Percentiles rank a stretch among this genome's conserved stretches.
phyloP scores from a whole-genome alignment of 1,140 invertebrate genomes.

The Cyrtorhinus lividipennis region DNA sequence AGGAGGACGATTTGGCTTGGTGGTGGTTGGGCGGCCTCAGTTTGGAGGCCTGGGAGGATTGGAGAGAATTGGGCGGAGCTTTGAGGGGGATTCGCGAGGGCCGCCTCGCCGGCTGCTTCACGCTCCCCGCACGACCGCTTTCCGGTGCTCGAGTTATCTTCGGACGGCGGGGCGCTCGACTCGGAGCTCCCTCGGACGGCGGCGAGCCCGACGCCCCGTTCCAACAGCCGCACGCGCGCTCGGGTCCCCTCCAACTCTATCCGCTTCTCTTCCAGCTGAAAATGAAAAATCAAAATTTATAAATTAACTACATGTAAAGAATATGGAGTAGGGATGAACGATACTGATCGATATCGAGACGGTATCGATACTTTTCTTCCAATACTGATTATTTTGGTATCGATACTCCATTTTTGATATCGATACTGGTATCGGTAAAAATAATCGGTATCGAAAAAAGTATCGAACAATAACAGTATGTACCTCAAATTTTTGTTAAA shows the following conservation, averaged over 20 bases:
- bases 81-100: background rate
- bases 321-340: too few species aligned
- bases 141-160: conserved; percentile 25
- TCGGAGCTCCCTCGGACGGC: conserved; percentile 24
- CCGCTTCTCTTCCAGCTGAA: conserved; percentile 60
- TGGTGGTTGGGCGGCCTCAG: background rate
- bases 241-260: conserved; percentile 66
- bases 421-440: too few species aligned
- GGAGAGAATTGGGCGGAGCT: background rate
- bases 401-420: too few species aligned
- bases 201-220: conserved; percentile 32
- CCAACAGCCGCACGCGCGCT: conserved; percentile 53
- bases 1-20: background rate
- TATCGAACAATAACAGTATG: too few species aligned
- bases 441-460: too few species aligned
- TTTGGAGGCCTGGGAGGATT: background rate
- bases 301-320: background rate
- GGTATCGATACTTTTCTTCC: too few species aligned
- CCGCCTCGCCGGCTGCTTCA: background rate
- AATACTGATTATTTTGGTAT: too few species aligned
- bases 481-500: too few species aligned
- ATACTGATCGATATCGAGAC: too few species aligned
- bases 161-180: conserved; percentile 25
- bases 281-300: conserved; percentile 18
- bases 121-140: conserved; percentile 23